Evolutionary conservation across 1,140 invertebrate genomes (phyloP).

Genomic region (Thaumetopoea pityocampa): DNA sequence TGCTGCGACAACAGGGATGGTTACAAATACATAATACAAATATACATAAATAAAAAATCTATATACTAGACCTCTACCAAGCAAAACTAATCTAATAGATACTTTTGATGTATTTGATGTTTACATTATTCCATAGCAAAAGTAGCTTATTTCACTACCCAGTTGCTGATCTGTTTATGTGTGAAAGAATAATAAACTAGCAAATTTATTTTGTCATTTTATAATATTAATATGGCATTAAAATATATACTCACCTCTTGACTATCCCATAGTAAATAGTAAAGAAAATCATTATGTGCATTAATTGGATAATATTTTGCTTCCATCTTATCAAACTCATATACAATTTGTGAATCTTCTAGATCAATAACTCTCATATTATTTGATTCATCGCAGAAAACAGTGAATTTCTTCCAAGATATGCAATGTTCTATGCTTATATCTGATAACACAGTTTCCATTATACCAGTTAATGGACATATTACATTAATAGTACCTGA

Average conservation of each 20-base stretch:
- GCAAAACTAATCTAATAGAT: no score
- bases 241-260: conserved; percentile 45
- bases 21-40: no score
- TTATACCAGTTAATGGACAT: conserved; percentile 44
- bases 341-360: conserved; percentile 32
- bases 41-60: no score
- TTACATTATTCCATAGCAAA: no score
- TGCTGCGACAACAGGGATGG: no score
- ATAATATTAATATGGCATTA: no score
- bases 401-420: conserved; percentile 37
- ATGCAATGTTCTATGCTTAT: conserved; percentile 26
- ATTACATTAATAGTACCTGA: conserved; percentile 30
- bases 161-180: no score
- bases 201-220: no score
- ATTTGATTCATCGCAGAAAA: conserved; percentile 34
- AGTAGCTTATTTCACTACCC: no score
- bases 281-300: conserved; percentile 39
- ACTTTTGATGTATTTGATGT: no score
- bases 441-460: conserved; percentile 26
- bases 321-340: conserved; percentile 35
- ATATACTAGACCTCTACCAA: no score
- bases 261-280: conserved; percentile 45
- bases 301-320: conserved; percentile 40
- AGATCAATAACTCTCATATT: conserved; percentile 53
- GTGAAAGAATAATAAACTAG: no score